phyloP scores from a whole-genome alignment of 2,113 vertebrate genomes.

The Psephotus haematonotus region DNA sequence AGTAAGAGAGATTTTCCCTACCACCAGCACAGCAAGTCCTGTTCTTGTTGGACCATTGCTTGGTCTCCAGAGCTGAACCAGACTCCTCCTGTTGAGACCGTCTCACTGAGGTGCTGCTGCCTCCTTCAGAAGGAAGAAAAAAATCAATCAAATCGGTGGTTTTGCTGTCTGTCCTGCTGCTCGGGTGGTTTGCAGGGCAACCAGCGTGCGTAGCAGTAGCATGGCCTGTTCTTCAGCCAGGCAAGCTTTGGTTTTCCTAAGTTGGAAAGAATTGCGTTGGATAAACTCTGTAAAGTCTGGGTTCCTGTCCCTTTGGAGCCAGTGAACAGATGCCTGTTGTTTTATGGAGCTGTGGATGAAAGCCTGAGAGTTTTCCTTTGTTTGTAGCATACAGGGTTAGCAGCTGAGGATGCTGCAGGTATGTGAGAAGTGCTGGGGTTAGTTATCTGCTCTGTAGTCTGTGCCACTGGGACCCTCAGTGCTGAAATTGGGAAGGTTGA shows the following conservation, averaged over 20 bases:
- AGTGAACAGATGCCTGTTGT: conserved; percentile 13
- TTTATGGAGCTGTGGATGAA: background rate
- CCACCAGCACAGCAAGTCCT: background rate
- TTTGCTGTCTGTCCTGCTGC: background rate
- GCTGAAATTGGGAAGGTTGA: background rate
- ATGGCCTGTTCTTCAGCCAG: background rate
- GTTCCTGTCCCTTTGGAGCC: accelerated
- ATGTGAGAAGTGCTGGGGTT: background rate
- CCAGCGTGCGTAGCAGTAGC: background rate
- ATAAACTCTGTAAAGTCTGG: conserved; percentile 31
- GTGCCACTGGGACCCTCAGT: accelerated
- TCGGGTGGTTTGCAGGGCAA: background rate
- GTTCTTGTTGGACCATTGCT: accelerated
- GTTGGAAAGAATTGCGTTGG: conserved; percentile 29
- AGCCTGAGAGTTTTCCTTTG: background rate
- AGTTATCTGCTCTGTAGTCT: accelerated
- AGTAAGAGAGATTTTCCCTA: background rate
- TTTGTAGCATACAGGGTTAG: accelerated
- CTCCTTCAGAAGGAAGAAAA: background rate
- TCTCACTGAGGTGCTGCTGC: background rate
- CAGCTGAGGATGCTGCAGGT: background rate
- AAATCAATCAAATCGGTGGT: background rate
- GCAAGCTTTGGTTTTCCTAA: background rate
- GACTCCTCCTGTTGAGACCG: background rate
- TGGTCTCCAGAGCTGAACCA: background rate